Base-by-base conservation (phyloP, 2,888 invertebrate genomes). In the Belgica antarctica region DNA sequence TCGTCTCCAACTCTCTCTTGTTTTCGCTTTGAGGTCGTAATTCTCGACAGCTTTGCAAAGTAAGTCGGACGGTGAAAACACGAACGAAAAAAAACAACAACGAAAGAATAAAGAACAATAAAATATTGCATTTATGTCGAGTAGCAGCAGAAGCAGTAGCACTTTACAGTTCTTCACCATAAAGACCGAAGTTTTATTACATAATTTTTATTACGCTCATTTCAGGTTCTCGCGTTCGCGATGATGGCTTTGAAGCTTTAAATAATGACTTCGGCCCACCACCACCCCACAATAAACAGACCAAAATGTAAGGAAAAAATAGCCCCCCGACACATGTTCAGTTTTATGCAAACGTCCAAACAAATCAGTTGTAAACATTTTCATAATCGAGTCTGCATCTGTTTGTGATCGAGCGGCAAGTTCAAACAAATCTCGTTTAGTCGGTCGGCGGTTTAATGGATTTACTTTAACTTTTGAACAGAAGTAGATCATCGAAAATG, bases 401-500 rank as follows among this genome's bases (percentile, higher is more conserved):
- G n/a, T n/a, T n/a, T n/a, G n/a, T n/a, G n/a, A n/a, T n/a, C n/a
- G n/a, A n/a, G n/a, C n/a, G n/a, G n/a, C n/a, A n/a, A n/a, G n/a
- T 41, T 10, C 15, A 41, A 41, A n/a, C 15, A 15, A 41, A 12
- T 41, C 15, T 41, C 41, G n/a, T 41, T 41, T 31, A 10, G n/a
- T 41, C 41, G 41, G 41, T 41, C 41, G 15, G 41, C 41, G n/a
- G 10, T 10, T n/a, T 41, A 15, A 15, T 15, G 41, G 41, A 41
- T 41, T 41, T 41, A 41, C 41, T 41, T 41, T 41, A 5, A 2
- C n/a, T 41, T 41, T 52, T 19, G 22, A 52, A 52, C 22, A 52
- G 3, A 52, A 52, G n/a, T 52, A 22, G 52, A 52, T 52, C 12
- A 22, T n/a, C 52, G 7, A 17, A 52, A 52, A 52, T 52, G 52